phyloP scores from a whole-genome alignment of 2,113 vertebrate species.

The Silurus meridionalis region DNA sequence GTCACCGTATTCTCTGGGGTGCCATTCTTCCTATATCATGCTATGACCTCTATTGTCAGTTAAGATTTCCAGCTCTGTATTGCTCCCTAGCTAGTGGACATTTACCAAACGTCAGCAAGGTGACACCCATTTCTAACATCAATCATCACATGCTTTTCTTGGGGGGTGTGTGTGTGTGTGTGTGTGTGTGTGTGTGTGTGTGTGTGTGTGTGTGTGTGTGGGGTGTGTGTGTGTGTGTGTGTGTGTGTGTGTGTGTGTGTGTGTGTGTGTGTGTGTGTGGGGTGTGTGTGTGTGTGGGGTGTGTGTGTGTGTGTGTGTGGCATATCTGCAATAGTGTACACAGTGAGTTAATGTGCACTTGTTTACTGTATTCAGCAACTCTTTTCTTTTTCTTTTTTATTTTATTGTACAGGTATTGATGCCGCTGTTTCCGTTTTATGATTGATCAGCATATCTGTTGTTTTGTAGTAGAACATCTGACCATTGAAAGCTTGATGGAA shows the following conservation, averaged over 20 bases:
- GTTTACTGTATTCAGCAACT: constrained; percentile 25
- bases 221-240: background rate
- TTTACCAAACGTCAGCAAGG: constrained; percentile 70
- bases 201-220: background rate
- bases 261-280: background rate
- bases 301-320: background rate
- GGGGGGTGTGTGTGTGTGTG: constrained; percentile 46
- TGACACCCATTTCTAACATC: constrained; percentile 60
- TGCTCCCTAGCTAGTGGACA: constrained; percentile 47
- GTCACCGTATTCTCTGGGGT: constrained; percentile 58
- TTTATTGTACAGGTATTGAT: background rate
- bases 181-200: background rate
- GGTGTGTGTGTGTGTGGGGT: background rate
- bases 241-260: background rate
- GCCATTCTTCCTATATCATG: constrained; percentile 35
- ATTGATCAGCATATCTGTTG: background rate
- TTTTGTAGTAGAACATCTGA: constrained; percentile 12
- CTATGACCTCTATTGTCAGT: constrained; percentile 56
- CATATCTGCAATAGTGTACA: constrained; percentile 8
- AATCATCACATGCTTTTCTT: constrained; percentile 61
- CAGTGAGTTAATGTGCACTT: constrained; percentile 7
- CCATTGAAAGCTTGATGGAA: constrained; percentile 3
- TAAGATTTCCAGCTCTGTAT: constrained; percentile 49
- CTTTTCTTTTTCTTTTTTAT: background rate
- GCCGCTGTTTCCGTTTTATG: background rate